Base-by-base conservation (phyloP, 2,888 invertebrate genomes). In the Chironomus tentans region DNA sequence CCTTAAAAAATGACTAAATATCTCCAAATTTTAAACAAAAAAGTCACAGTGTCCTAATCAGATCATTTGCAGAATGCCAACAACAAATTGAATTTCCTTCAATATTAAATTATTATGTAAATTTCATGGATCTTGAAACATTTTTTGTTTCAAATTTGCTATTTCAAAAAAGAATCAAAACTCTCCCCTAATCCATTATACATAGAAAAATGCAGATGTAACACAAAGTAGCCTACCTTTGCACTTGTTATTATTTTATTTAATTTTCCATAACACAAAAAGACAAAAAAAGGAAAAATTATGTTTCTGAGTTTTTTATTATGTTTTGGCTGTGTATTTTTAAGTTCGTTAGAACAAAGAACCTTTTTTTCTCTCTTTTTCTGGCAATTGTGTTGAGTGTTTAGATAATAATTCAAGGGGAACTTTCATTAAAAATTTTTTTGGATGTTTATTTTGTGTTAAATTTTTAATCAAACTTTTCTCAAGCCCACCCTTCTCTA, bases 211-310 rank as follows among this genome's bases (percentile, higher is more conserved):
- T 18, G 6, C 15, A 21, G 18, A 18, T 61, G n/a, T 1, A 18
- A 61, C 15, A n/a, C 15, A 24, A 68, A 68, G 12, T 10, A 68
- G 18, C 56, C 28, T 56, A 50, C 71, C 21, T 22, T 22, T 56
- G 24, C 73, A 73, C 21, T 62, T 62, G 61, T 61, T 62, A 38
- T 38, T 38, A 73, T 38, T 73, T 73, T 46, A 73, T 73, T 73
- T 62, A 73, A 73, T 61, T 73, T 56, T 38, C 62, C 28, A 10
- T 62, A 73, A 73, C 38, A 73, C 22, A 48, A 68, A 15, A 7
- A 72, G 46, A n/a, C 38, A 15, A n/a, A 56, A 56, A 56, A 56
- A n/a, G 3, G n/a, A 73, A 15, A 68, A 47, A 7, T 70, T 70
- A 47, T 70, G n/a, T 70, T 70, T 70, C 50, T 18, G 56, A 70